Base-by-base conservation (phyloP, 2,113 vertebrate genomes). In the Stigmatopora nigra region DNA sequence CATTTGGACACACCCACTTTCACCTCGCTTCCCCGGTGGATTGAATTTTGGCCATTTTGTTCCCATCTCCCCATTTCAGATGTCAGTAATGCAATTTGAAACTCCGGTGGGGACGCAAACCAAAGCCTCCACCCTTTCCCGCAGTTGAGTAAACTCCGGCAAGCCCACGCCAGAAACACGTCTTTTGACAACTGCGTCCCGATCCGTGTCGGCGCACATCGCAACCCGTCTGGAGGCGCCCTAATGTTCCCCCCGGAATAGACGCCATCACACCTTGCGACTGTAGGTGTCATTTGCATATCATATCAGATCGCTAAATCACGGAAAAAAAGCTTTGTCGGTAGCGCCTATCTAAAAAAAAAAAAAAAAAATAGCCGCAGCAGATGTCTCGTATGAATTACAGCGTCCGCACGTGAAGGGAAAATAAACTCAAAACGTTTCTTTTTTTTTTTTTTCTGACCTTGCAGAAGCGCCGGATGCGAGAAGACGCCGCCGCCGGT, bases 251-350 rank as follows among this genome's bases (percentile, higher is more conserved):
- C 45, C 9, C 57, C 75, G 19, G 73, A 76, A 76, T 75, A 63
- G 62, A 75, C 67, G 75, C 61, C 20, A 76, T 78, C 73, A 61
- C 66, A 65, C 51, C 73, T 75, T 64, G 70, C 68, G 75, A 72
- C 55, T 70, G 52, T 7, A 31, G 56, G 58, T 68, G 19, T 16
- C 44, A 82, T 80, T 82, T 82, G 68, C 70, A 75, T 70, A 78
- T 74, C 71, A 77, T 46, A 10, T 38, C 16, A 20, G 55, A 12
- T 66, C 25, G 3, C 25, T 78, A 51, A 67, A 76, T 17, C 66
- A 76, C 63, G 25, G 19, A 19, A 12, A 13, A 8, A 19, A 45
- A 61, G 38, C 17, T 31, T 56, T 22, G 15, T 31, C 53, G 15
- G 22, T 31, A 47, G n/a, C 59, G 15, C 46, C 57, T 64, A 58